phyloP scores from a whole-genome alignment of 2,797 vertebrate species.

The Cyprinodon diabolis region DNA sequence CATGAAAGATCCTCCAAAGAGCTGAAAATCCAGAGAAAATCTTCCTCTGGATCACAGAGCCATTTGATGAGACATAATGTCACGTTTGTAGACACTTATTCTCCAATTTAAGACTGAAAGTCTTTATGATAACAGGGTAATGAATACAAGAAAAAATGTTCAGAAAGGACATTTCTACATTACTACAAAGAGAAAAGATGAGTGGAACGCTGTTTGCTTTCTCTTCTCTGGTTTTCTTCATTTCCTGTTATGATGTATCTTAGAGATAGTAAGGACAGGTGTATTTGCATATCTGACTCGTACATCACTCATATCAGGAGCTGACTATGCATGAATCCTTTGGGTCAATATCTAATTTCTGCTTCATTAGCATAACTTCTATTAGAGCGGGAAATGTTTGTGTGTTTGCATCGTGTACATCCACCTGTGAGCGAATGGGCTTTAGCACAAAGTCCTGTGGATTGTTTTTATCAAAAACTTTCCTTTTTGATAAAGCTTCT shows the following conservation, averaged over 20 bases:
- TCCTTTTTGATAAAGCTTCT: too few species aligned
- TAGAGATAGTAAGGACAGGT: constrained; percentile 42
- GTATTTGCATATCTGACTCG: constrained; percentile 68
- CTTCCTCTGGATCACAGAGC: too few species aligned
- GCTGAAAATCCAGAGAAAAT: too few species aligned
- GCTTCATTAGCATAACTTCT: constrained; percentile 17
- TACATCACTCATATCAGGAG: constrained; percentile 55
- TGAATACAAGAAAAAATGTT: too few species aligned
- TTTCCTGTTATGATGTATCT: constrained; percentile 42
- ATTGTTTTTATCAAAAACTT: too few species aligned
- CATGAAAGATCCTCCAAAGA: too few species aligned
- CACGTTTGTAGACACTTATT: too few species aligned
- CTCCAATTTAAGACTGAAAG: too few species aligned
- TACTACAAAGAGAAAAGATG: too few species aligned
- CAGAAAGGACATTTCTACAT: too few species aligned
- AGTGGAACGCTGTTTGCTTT: neutral
- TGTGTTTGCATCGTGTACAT: neutral
- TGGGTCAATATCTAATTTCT: constrained; percentile 71
- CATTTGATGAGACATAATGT: too few species aligned
- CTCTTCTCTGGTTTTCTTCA: constrained; percentile 18
- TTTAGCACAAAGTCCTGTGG: neutral
- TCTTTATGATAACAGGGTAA: too few species aligned
- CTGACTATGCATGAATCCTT: constrained; percentile 62
- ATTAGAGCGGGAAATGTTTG: neutral
- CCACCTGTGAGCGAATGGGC: neutral